These are phyloP conservation scores for Aricia agestis DNA, from an alignment of 1,140 invertebrate species.

Conservation along the genomic window DNA sequence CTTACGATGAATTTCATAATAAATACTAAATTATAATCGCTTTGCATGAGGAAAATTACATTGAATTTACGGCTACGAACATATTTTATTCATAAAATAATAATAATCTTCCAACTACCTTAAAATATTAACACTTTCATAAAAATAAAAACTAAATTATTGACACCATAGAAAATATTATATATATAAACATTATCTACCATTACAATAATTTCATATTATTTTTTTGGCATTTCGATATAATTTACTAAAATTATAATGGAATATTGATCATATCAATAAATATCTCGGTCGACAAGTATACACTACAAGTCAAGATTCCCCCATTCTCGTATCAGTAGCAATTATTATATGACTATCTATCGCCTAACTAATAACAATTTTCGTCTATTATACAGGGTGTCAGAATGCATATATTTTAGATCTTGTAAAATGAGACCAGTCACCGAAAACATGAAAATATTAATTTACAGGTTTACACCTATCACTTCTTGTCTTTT, in stretches of 20 bases:
- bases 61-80: neutral
- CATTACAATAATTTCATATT: neutral
- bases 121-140: neutral
- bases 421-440: no score
- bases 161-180: neutral
- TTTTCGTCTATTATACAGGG: neutral
- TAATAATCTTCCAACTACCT: neutral
- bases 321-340: neutral
- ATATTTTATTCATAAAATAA: neutral
- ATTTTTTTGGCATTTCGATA: neutral
- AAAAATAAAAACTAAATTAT: neutral
- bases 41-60: neutral
- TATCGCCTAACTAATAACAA: slow-evolving; percentile 11
- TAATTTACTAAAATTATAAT: neutral
- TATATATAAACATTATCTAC: neutral
- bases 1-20: neutral
- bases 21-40: neutral
- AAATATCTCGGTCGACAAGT: neutral
- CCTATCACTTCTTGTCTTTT: no score
- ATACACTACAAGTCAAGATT: neutral
- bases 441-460: no score
- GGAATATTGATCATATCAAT: neutral
- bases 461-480: no score
- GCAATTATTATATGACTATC: slow-evolving; percentile 10
- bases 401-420: no score